Evolutionary conservation across 1,140 invertebrate genomes (phyloP).

Genomic region (Batillaria attramentaria): DNA sequence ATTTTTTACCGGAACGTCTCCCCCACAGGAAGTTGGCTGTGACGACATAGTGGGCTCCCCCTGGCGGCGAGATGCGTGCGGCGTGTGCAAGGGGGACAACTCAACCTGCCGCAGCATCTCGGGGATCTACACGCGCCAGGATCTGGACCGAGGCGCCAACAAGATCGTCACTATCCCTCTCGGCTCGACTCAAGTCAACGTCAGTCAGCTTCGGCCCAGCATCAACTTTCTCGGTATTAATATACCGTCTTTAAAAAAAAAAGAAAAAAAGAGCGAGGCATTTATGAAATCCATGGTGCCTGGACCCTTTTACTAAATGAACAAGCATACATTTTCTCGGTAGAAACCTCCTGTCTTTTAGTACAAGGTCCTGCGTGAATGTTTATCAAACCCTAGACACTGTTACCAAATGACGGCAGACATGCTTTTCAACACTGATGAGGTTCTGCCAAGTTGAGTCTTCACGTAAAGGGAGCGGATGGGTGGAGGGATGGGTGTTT

Average conservation of each 20-base stretch:
- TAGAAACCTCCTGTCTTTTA: neutral
- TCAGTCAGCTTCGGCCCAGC: conserved; percentile 86
- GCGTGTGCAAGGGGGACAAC: conserved; percentile 92
- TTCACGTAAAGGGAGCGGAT: no score
- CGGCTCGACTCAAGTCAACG: conserved; percentile 90
- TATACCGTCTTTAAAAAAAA: no score
- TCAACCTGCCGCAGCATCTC: conserved; percentile 86
- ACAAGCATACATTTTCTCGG: no score
- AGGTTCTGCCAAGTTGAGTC: no score
- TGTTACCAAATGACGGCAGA: no score
- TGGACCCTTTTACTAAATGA: no score
- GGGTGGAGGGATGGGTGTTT: no score
- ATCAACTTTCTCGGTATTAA: conserved; percentile 90
- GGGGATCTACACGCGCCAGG: conserved; percentile 85
- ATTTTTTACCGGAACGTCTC: neutral
- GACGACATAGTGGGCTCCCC: conserved; percentile 93
- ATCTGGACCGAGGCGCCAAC: conserved; percentile 86
- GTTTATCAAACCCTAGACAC: no score
- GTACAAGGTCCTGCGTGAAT: no score
- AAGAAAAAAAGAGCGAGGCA: no score
- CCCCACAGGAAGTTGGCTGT: conserved; percentile 88
- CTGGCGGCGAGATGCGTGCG: conserved; percentile 83
- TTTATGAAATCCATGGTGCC: no score
- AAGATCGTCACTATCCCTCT: conserved; percentile 87
- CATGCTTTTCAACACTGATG: no score